These are phyloP conservation scores for Papilio xuthus DNA, from an alignment of 1,140 invertebrate species.

Conservation along the genomic window DNA sequence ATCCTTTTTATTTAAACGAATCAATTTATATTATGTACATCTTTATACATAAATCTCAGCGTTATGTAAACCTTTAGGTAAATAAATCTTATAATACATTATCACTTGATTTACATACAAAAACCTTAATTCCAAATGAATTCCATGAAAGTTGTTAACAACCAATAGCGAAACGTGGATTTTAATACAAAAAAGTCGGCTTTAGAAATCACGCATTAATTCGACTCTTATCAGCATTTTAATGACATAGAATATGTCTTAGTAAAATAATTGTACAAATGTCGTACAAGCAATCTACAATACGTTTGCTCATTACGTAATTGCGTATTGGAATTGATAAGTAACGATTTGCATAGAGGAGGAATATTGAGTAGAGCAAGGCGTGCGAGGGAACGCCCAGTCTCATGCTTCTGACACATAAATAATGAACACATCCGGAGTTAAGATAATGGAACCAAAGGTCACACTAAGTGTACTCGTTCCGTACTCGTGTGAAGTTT, in stretches of 20 bases:
- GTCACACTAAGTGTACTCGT: not conserved
- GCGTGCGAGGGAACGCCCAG: constrained; percentile 32
- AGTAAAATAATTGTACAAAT: constrained; percentile 20
- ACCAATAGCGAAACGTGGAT: constrained; percentile 15
- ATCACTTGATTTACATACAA: not conserved
- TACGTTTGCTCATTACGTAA: constrained; percentile 10
- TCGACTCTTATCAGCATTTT: constrained; percentile 10
- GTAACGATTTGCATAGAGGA: constrained; percentile 19
- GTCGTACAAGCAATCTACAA: not conserved
- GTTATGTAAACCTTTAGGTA: constrained; percentile 1
- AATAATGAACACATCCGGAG: constrained; percentile 17
- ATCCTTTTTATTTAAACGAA: not conserved
- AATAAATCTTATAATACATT: not conserved
- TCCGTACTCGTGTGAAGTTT: not conserved
- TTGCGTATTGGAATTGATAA: constrained; percentile 26
- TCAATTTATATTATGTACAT: not conserved
- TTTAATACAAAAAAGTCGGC: constrained; percentile 7
- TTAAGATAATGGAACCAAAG: constrained; percentile 10
- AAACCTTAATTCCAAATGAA: constrained; percentile 1
- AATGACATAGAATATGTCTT: constrained; percentile 21
- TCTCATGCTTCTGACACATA: not conserved
- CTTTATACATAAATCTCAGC: not conserved
- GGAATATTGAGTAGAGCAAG: constrained; percentile 21
- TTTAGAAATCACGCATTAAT: constrained; percentile 8
- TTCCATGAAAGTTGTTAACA: not conserved